A percentile compares a stretch with the other conserved stretches of the same genome.
These are phyloP conservation scores for Neocrepidodera transversa DNA, from an alignment of 2,888 invertebrate species.

Conservation along the genomic window DNA sequence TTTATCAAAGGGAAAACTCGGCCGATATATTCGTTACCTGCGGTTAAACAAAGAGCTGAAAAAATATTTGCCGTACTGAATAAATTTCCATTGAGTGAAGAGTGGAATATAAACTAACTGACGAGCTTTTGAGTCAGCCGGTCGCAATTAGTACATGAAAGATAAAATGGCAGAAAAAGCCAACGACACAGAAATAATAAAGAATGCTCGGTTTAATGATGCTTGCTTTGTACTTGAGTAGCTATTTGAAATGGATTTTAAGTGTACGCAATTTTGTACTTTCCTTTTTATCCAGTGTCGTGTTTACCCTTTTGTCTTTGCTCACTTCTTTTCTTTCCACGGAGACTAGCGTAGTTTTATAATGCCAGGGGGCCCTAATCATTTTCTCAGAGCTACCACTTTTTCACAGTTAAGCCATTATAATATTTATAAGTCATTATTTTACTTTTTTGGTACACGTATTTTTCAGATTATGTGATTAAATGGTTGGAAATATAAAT, in stretches of 20 bases:
- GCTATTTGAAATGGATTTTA: constrained; percentile 47
- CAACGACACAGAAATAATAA: constrained; percentile 57
- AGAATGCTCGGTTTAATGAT: constrained; percentile 57
- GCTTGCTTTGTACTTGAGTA: constrained; percentile 53
- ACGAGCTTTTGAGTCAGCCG: constrained; percentile 50
- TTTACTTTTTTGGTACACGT: too few species aligned
- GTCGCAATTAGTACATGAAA: constrained; percentile 56
- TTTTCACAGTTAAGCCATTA: background rate
- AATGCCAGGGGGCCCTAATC: constrained; percentile 13
- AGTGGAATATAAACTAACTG: constrained; percentile 56
- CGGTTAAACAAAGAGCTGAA: constrained; percentile 33
- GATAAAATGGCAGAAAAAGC: constrained; percentile 56
- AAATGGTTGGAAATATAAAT: too few species aligned
- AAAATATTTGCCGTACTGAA: constrained; percentile 36
- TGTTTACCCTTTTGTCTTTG: constrained; percentile 35
- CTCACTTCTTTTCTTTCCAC: constrained; percentile 25
- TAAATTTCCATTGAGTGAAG: constrained; percentile 30
- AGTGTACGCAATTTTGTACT: constrained; percentile 49
- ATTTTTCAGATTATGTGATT: too few species aligned
- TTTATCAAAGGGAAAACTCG: constrained; percentile 21
- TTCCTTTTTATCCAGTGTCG: constrained; percentile 30
- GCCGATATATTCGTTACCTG: constrained; percentile 29
- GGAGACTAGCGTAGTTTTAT: constrained; percentile 13
- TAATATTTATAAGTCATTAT: too few species aligned
- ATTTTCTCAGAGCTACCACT: background rate